Conservation (phyloP, 2,113 vertebrate species). For the Serinus canaria region DNA sequence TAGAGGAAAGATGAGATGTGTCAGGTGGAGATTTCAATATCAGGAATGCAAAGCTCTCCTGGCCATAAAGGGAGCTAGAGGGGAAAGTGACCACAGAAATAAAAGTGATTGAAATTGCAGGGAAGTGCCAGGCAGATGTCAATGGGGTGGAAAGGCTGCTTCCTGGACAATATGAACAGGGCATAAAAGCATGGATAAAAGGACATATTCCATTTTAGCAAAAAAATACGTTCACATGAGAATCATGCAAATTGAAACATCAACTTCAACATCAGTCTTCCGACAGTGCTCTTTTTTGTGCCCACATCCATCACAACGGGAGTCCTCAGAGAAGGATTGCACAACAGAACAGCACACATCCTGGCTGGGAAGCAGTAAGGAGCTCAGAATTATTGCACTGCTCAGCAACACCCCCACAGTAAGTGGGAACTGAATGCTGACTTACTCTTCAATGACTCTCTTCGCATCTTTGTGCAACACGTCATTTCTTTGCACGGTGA, state of each 20-base stretch:
- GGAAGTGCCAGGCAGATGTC: not conserved
- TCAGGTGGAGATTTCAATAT: not conserved
- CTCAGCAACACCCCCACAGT: not conserved
- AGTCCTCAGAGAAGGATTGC: not conserved
- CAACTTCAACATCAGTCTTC: not conserved
- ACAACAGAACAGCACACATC: not conserved
- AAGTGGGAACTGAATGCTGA: not conserved
- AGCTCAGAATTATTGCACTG: not conserved
- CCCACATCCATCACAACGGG: accelerated
- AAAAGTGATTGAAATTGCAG: not conserved
- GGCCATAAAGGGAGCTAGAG: not conserved
- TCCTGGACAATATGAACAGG: not conserved
- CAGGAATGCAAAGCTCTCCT: not conserved
- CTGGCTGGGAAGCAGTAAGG: not conserved
- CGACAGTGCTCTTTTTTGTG: not conserved
- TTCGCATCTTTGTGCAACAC: not conserved
- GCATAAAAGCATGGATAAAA: not conserved
- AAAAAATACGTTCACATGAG: not conserved
- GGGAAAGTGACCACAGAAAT: not conserved
- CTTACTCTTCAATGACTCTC: not conserved
- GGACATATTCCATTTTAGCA: not conserved
- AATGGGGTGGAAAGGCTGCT: not conserved
- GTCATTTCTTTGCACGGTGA: not conserved
- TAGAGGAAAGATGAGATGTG: not conserved
- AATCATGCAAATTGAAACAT: not conserved